Percentiles rank a stretch among this genome's conserved stretches.
Evolutionary conservation across 2,113 vertebrate species (phyloP).

Genomic region (Gallinago paraguaiae): DNA sequence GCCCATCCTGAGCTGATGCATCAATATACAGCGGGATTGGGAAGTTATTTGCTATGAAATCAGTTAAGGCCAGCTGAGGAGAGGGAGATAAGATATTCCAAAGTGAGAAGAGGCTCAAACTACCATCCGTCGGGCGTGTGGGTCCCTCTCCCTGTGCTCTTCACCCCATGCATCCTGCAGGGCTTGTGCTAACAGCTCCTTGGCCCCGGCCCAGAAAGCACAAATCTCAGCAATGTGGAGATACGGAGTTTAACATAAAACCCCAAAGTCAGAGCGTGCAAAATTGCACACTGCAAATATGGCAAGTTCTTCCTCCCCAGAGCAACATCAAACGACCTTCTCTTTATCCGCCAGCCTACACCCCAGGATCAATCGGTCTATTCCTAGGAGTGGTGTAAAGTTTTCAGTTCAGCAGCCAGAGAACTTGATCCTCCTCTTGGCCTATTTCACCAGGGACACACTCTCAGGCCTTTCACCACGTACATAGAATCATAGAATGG

Average conservation of each 20-base stretch:
- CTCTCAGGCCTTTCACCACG: not conserved
- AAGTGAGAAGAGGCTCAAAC: not conserved
- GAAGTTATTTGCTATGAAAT: not conserved
- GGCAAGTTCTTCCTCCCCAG: not conserved
- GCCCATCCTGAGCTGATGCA: rapidly evolving
- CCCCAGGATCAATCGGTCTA: not conserved
- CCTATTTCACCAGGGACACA: not conserved
- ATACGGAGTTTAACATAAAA: not conserved
- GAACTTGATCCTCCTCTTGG: not conserved
- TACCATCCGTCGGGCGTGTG: not conserved
- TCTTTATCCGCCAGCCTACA: not conserved
- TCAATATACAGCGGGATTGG: rapidly evolving
- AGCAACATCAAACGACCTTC: slow-evolving; percentile 1
- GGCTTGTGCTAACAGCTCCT: not conserved
- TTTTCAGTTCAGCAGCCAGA: not conserved
- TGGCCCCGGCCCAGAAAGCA: not conserved
- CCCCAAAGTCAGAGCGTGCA: not conserved
- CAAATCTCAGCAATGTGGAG: not conserved
- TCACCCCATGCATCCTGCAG: not conserved
- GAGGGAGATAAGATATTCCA: not conserved
- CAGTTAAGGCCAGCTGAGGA: not conserved
- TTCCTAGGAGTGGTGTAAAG: slow-evolving; percentile 25
- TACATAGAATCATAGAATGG: not conserved
- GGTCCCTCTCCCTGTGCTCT: not conserved
- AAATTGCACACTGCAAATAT: not conserved